A percentile compares a stretch with the other conserved stretches of the same genome.
These are phyloP conservation scores for Chitala chitala DNA, from an alignment of 2,113 vertebrate genomes.

Conservation along the genomic window DNA sequence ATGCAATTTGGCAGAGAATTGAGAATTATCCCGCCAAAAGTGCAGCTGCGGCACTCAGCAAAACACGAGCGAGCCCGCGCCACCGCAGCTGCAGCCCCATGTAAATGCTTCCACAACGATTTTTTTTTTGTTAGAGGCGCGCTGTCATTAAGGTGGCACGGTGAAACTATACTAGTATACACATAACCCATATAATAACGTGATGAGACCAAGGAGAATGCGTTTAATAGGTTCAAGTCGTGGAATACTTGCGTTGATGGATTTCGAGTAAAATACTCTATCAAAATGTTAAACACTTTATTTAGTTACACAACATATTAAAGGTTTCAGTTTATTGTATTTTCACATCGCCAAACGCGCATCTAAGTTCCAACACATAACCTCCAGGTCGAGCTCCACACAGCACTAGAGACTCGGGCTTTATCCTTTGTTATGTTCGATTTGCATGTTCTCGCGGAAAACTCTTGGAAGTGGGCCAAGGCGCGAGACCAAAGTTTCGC, in stretches of 20 bases:
- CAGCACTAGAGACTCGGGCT: background rate
- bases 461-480: slow-evolving; percentile 33
- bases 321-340: background rate
- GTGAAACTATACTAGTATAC: no score
- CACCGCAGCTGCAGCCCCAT: background rate
- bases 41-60: slow-evolving; percentile 12
- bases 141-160: background rate
- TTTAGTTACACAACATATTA: background rate
- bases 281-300: background rate
- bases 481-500: slow-evolving; percentile 68
- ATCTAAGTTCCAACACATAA: background rate
- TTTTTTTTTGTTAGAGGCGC: background rate
- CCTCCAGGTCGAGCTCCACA: background rate
- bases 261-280: background rate
- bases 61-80: background rate
- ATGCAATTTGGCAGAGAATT: slow-evolving; percentile 52
- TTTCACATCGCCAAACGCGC: background rate
- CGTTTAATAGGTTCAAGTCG: background rate
- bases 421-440: slow-evolving; percentile 10
- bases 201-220: background rate
- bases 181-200: background rate
- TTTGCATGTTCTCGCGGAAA: slow-evolving; percentile 57
- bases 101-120: background rate
- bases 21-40: slow-evolving; percentile 56
- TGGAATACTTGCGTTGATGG: background rate